Evolutionary conservation across 2,113 vertebrate genomes (phyloP), one percentile per base, ranked within the genome.

Genomic region (Lamprologus lemairii): DNA sequence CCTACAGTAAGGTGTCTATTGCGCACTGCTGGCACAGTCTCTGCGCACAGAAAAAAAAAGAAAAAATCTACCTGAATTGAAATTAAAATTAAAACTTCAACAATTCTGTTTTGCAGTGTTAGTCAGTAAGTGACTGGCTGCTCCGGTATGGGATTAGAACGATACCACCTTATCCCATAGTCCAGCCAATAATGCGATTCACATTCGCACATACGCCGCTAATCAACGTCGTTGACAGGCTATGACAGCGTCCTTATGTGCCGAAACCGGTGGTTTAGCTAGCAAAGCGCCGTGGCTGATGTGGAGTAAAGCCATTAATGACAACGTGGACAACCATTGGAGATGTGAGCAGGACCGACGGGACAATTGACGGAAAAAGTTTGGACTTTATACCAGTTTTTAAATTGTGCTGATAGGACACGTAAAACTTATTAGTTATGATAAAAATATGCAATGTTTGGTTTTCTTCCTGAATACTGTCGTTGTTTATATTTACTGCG

Each of bases 161-260:
- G 3, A 54, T 54, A 0, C 10, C n/a, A 54, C 53, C n/a, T 54
- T 54, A 54, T 54, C 53, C 53, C n/a, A 54, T 4, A 54, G 53
- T 12, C 53, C 6, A 54, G 53, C 53, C 53, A 54, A 54, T 54
- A 7, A 23, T 23, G 53, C 1, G 10, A 54, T 54, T 54, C 53
- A 54, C 53, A 54, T 23, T 54, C 0, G 2, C 4, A 53, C 2
- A 17, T 51, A n/a, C 0, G 9, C 49, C 2, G 9, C 49, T 2
- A 9, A 51, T 51, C 49, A 2, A 51, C 17, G 0, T 51, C 0
- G 8, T 9, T 51, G 49, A n/a, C 49, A 51, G 49, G 49, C 49
- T n/a, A n/a, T 51, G 17, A 51, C 16, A 5, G 47, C 2, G 7
- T 19, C 47, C 47, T 19, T 49, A 49, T 49, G 47, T 19, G 47